Percentiles rank a stretch among this genome's conserved stretches.
These are phyloP conservation scores for Glossophaga mutica DNA, from an alignment of 2,797 vertebrate genomes.

Conservation along the genomic window DNA sequence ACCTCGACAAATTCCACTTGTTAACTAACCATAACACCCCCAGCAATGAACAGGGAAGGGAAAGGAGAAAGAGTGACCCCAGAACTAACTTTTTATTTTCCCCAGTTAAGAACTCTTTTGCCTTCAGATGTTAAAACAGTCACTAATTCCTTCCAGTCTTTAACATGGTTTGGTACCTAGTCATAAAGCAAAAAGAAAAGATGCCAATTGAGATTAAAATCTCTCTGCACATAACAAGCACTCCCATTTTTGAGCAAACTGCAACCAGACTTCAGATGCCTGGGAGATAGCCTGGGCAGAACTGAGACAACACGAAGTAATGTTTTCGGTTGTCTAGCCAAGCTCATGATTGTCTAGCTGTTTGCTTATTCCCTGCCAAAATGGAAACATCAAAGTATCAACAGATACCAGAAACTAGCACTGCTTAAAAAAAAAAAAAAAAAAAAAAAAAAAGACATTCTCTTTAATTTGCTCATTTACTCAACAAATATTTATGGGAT, in stretches of 20 bases:
- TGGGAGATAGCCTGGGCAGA: neutral
- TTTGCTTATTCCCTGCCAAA: constrained; percentile 23
- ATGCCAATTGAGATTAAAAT: constrained; percentile 53
- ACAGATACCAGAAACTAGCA: constrained; percentile 1
- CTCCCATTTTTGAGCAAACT: constrained; percentile 48
- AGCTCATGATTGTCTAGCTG: constrained; percentile 22
- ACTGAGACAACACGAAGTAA: neutral
- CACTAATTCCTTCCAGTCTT: constrained; percentile 58
- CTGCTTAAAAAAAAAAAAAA: neutral
- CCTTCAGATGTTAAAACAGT: constrained; percentile 30
- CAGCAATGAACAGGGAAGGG: neutral
- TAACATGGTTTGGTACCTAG: constrained; percentile 38
- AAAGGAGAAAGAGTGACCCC: neutral
- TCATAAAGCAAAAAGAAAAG: constrained; percentile 50
- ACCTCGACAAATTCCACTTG: neutral
- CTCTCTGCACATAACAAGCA: constrained; percentile 35
- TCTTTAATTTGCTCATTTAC: constrained; percentile 38
- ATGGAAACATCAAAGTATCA: constrained; percentile 47
- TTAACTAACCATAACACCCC: neutral
- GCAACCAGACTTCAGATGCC: constrained; percentile 26
- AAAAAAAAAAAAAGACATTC: constrained; percentile 24
- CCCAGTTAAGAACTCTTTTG: constrained; percentile 18
- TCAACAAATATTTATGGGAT: constrained; percentile 17
- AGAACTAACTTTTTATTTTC: constrained; percentile 15
- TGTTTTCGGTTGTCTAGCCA: constrained; percentile 31